Percentiles rank a stretch among this genome's conserved stretches.
phyloP scores from a whole-genome alignment of 2,888 invertebrate genomes.

The Lomographa bimaculata region DNA sequence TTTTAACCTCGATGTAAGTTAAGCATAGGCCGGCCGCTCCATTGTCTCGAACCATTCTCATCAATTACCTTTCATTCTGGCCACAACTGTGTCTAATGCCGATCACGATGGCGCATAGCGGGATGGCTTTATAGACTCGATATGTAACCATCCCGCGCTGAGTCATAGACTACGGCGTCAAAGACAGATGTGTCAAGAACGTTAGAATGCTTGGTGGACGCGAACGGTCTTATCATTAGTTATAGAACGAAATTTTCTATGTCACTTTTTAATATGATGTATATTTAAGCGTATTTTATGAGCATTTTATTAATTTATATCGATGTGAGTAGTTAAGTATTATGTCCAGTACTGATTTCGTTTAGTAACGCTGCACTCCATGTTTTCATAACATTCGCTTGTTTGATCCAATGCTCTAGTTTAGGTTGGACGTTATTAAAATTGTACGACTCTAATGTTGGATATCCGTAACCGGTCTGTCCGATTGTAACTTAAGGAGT shows the following conservation, averaged over 20 bases:
- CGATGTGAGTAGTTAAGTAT: slow-evolving; percentile 63
- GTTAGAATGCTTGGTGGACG: slow-evolving; percentile 43
- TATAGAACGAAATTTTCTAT: slow-evolving; percentile 76
- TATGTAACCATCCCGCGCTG: no score
- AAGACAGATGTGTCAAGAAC: no score
- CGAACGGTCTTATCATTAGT: slow-evolving; percentile 71
- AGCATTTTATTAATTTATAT: slow-evolving; percentile 78
- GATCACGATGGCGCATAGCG: no score
- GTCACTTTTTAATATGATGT: slow-evolving; percentile 72
- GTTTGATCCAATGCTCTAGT: slow-evolving; percentile 52
- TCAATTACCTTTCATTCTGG: no score
- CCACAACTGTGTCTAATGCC: no score
- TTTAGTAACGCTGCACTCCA: slow-evolving; percentile 63
- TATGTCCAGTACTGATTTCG: slow-evolving; percentile 73
- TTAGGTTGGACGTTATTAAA: slow-evolving; percentile 31
- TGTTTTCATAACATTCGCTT: slow-evolving; percentile 36
- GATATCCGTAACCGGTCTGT: no score
- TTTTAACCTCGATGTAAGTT: slow-evolving; percentile 77
- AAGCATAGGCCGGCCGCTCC: slow-evolving; percentile 55
- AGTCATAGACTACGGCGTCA: no score
- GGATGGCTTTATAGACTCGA: no score
- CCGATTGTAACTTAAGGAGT: no score
- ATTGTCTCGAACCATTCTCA: slow-evolving; percentile 11
- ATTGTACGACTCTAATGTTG: no score
- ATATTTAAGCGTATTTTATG: slow-evolving; percentile 76